Evolutionary conservation across 2,797 vertebrate species (phyloP).

Genomic region (Rhabdophis nuchalis): DNA sequence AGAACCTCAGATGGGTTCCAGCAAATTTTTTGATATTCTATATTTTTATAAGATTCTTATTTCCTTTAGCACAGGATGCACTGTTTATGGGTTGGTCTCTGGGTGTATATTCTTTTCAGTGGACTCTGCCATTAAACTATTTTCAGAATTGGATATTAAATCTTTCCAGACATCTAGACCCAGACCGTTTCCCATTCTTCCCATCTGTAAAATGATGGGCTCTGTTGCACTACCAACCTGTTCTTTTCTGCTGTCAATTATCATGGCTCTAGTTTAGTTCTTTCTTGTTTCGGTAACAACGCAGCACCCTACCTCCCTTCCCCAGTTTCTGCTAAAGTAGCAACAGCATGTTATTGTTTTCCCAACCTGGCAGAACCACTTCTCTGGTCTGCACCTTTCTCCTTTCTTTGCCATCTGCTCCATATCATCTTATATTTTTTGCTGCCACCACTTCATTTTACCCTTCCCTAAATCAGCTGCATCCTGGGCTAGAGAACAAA

Average conservation of each 20-base stretch:
- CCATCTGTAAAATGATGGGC: neutral
- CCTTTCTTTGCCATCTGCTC: neutral
- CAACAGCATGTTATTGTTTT: neutral
- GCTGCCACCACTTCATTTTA: neutral
- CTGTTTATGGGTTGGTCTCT: neutral
- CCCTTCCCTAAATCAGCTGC: neutral
- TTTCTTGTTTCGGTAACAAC: neutral
- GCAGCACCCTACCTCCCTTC: neutral
- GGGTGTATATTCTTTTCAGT: neutral
- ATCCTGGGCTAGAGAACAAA: neutral
- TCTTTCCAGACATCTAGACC: neutral
- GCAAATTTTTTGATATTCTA: neutral
- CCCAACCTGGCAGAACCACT: neutral
- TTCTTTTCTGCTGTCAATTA: neutral
- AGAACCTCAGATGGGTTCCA: neutral
- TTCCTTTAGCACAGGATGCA: neutral
- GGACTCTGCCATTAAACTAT: neutral
- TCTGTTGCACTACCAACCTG: neutral
- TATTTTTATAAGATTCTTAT: neutral
- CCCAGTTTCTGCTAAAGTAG: neutral
- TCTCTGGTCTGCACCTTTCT: neutral
- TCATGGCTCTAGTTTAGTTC: neutral
- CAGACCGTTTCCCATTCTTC: neutral
- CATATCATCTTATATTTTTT: neutral
- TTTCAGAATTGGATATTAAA: neutral